Base-by-base conservation (phyloP, 2,888 invertebrate species). In the Melieria omissa region DNA sequence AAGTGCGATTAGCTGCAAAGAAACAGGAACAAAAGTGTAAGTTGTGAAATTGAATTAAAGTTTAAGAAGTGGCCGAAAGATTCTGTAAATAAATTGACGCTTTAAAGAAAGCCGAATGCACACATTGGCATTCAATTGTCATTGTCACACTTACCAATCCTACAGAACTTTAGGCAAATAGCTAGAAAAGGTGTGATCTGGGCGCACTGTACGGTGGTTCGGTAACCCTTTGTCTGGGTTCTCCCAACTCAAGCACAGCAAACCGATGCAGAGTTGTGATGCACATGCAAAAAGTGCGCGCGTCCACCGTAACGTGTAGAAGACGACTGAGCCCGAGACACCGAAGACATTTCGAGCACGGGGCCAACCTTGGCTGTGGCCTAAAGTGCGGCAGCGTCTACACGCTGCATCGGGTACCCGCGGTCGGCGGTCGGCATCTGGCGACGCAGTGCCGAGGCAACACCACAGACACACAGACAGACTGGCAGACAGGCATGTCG, bases 291-390 rank as follows among this genome's bases (percentile, higher is more conserved):
- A 58, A 70, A 42, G 62, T 64, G 47, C 73, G 65, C 76, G 73
- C 71, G 65, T 54, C 58, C 72, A 79, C 76, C 80, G 78, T 78
- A 78, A 81, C 83, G 79, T 81, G 81, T 82, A 76, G 80, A 79
- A 77, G 79, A 78, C 79, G 82, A 82, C 83, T 83, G 80, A 80
- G 75, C 70, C 42, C 54, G 69, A 62, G 55, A 70, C 64, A 58
- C 57, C 69, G 16, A 66, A 45, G 55, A 58, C 66, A 65, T 47
- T 58, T 49, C 62, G 55, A 66, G 77, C 77, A 75, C 77, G 80
- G 78, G 80, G 79, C 79, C 79, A 76, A 80, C 78, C 80, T 75
- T 76, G 77, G 76, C 76, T 72, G 73, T 46, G 70, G 54, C 47
- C 68, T 72, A 63, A 74, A 70, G 73, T 75, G 52, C 67, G 49